phyloP scores from a whole-genome alignment of 2,797 vertebrate genomes.

The Acanthopagrus latus region DNA sequence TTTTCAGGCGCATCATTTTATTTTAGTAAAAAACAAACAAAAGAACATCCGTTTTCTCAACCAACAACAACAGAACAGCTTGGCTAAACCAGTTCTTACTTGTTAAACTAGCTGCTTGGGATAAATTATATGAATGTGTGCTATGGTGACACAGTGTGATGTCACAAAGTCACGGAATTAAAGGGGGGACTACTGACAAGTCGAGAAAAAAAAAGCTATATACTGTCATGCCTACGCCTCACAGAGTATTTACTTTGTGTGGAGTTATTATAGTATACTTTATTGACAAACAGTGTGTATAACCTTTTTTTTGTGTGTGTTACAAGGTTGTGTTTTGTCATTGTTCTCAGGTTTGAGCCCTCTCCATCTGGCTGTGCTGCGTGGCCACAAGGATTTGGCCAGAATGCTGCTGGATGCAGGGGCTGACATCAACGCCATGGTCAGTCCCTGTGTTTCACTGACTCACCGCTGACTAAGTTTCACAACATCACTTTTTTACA shows the following conservation, averaged over 20 bases:
- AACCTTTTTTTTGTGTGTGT: not conserved
- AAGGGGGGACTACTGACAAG: no score
- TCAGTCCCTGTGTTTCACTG: conserved; percentile 69
- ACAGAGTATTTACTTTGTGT: not conserved
- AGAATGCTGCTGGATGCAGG: conserved; percentile 85
- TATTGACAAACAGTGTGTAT: no score
- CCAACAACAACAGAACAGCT: no score
- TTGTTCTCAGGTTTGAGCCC: conserved; percentile 87
- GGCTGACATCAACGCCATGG: conserved; percentile 91
- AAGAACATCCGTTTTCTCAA: no score
- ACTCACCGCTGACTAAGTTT: conserved; percentile 44
- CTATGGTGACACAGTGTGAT: no score
- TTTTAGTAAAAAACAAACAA: no score
- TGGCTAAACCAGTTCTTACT: no score
- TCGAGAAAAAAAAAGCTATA: no score
- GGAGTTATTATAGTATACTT: not conserved
- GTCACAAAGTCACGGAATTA: no score
- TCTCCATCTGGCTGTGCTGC: conserved; percentile 90
- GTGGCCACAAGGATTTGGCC: conserved; percentile 79
- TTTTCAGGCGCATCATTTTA: no score
- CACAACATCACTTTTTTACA: conserved; percentile 17
- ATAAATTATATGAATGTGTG: no score
- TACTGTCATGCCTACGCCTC: not conserved
- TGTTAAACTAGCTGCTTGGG: no score
- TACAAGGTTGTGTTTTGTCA: not conserved